Evolutionary conservation across 2,113 vertebrate genomes (phyloP).

Genomic region (Syngnathus floridae): DNA sequence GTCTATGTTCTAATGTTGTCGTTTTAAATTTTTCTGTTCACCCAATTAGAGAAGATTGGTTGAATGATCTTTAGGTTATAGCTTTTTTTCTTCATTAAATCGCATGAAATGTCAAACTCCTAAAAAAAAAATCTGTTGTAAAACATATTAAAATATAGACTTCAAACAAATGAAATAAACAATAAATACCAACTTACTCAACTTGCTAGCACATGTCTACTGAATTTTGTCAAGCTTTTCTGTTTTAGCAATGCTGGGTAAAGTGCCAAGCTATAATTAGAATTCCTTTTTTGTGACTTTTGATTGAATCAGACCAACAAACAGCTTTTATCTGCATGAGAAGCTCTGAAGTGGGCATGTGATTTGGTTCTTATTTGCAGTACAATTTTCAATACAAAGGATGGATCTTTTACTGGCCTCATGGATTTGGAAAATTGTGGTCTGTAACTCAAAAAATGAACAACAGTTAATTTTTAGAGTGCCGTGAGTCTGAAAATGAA

Average conservation of each 20-base stretch:
- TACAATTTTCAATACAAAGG: not conserved
- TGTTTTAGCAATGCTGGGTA: not conserved
- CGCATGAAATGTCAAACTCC: not conserved
- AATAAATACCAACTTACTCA: not conserved
- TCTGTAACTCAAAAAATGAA: slow-evolving; percentile 19
- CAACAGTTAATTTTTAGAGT: not conserved
- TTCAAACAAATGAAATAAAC: not conserved
- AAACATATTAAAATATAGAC: not conserved
- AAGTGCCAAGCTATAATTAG: not conserved
- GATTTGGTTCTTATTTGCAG: slow-evolving; percentile 2
- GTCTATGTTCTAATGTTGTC: not conserved
- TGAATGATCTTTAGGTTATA: not conserved
- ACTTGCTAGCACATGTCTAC: not conserved
- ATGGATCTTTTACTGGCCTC: not conserved
- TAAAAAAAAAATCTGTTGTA: not conserved
- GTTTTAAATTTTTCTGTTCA: slow-evolving; percentile 11
- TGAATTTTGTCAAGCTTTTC: not conserved
- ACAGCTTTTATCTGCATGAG: not conserved
- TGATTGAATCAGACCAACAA: not conserved
- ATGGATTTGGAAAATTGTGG: not conserved
- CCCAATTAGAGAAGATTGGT: not conserved
- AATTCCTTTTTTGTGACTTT: not conserved
- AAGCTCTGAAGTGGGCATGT: not conserved
- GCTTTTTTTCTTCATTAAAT: not conserved
- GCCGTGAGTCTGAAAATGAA: slow-evolving; percentile 10